phyloP scores from a whole-genome alignment of 1,140 invertebrate genomes.

The Calephelis nemesis region DNA sequence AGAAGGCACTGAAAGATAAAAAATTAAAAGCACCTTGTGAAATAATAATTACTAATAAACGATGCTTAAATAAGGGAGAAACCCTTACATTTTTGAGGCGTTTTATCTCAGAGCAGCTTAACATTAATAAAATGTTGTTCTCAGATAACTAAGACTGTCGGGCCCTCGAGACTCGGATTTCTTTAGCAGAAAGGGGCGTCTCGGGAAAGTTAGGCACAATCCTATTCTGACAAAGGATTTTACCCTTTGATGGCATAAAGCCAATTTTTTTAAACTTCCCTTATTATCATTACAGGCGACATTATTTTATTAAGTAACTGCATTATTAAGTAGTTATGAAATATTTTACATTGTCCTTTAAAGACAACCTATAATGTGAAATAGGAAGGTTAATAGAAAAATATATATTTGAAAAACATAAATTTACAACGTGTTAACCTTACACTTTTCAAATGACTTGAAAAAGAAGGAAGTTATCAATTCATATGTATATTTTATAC shows the following conservation, averaged over 20 bases:
- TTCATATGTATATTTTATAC: no score
- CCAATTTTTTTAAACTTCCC: conserved; percentile 49
- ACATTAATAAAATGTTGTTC: conserved; percentile 20
- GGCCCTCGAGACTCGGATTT: conserved; percentile 36
- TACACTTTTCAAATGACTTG: no score
- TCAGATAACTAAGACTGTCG: conserved; percentile 36
- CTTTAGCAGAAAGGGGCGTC: conserved; percentile 39
- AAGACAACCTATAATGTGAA: no score
- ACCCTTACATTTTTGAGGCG: conserved; percentile 9
- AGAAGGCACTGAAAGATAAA: no score
- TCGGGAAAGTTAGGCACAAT: conserved; percentile 49
- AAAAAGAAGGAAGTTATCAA: no score
- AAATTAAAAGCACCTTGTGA: no score
- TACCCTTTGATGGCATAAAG: conserved; percentile 48
- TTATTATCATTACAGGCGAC: conserved; percentile 45
- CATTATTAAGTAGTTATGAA: no score
- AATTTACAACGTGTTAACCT: no score
- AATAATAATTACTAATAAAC: not conserved
- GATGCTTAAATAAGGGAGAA: conserved; percentile 1
- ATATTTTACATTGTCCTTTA: no score
- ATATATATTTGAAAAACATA: no score
- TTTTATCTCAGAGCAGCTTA: conserved; percentile 13
- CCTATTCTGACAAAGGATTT: conserved; percentile 50
- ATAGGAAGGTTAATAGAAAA: no score
- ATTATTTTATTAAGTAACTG: conserved; percentile 28